Percentiles rank a stretch among this genome's conserved stretches.
These are phyloP conservation scores for Chionis minor DNA, from an alignment of 2,113 vertebrate genomes.

Conservation along the genomic window DNA sequence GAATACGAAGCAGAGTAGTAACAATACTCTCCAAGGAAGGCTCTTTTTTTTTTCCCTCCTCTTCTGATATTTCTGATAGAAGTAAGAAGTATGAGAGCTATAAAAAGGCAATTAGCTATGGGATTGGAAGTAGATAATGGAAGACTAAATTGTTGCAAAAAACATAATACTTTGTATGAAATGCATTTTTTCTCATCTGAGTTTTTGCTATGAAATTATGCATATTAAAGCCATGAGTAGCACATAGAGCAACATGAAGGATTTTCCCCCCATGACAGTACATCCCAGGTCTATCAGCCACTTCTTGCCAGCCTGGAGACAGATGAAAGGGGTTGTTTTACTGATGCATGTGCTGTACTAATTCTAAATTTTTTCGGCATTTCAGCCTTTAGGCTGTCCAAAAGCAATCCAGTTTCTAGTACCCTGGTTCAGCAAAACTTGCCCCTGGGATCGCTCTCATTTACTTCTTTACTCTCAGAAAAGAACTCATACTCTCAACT, in stretches of 20 bases:
- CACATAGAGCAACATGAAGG: not conserved
- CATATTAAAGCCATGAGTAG: not conserved
- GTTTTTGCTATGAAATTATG: not conserved
- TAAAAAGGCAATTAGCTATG: not conserved
- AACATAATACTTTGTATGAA: not conserved
- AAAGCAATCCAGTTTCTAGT: not conserved
- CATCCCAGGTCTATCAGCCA: not conserved
- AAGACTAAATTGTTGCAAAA: not conserved
- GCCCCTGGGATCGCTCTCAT: not conserved
- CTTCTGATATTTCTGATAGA: not conserved
- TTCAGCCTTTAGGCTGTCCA: not conserved
- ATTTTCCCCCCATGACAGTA: not conserved
- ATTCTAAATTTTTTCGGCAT: not conserved
- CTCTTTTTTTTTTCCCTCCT: rapidly evolving
- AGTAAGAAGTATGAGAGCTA: not conserved
- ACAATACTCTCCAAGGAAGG: not conserved
- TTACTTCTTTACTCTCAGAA: not conserved
- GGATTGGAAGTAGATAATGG: not conserved
- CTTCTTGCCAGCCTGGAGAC: not conserved
- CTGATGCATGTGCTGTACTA: not conserved
- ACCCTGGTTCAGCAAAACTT: not conserved
- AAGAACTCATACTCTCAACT: not conserved
- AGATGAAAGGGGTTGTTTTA: not conserved
- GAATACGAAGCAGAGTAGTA: not conserved
- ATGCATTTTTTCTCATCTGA: not conserved